phyloP scores from a whole-genome alignment of 1,140 invertebrate genomes.

The Archivesica marissinica region DNA sequence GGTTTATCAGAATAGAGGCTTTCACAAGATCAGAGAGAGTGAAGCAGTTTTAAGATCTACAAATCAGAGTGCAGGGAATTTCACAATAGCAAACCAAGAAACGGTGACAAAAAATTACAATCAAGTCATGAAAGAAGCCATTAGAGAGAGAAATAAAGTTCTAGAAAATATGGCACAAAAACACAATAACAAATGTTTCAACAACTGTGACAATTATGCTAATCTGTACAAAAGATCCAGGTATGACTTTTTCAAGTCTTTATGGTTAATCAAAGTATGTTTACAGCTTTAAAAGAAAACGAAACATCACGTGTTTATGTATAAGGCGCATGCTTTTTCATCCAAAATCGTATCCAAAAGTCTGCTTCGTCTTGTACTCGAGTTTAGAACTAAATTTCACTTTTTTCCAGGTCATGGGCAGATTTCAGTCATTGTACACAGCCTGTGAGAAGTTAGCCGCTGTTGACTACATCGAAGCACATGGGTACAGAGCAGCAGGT shows the following conservation, averaged over 20 bases:
- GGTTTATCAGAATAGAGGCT: neutral
- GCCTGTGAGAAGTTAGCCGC: no score
- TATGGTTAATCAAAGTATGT: neutral
- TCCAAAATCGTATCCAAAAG: no score
- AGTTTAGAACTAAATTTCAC: no score
- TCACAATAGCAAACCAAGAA: neutral
- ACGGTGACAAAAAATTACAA: neutral
- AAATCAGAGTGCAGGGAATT: neutral
- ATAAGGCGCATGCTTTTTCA: no score
- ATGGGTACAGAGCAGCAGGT: no score
- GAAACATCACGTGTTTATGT: no score
- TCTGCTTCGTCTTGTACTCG: no score
- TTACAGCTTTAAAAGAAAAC: constrained; percentile 10
- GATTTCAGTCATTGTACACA: no score
- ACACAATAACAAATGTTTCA: neutral
- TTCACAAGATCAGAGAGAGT: neutral
- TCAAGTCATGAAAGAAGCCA: neutral
- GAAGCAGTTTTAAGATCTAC: neutral
- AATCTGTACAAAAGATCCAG: neutral
- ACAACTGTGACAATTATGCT: neutral
- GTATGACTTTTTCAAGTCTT: constrained; percentile 6
- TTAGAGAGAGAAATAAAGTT: neutral
- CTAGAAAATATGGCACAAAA: neutral
- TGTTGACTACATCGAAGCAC: no score
- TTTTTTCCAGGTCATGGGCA: no score